Base-by-base conservation (phyloP, 2,888 invertebrate species). In the Parnassius apollo region DNA sequence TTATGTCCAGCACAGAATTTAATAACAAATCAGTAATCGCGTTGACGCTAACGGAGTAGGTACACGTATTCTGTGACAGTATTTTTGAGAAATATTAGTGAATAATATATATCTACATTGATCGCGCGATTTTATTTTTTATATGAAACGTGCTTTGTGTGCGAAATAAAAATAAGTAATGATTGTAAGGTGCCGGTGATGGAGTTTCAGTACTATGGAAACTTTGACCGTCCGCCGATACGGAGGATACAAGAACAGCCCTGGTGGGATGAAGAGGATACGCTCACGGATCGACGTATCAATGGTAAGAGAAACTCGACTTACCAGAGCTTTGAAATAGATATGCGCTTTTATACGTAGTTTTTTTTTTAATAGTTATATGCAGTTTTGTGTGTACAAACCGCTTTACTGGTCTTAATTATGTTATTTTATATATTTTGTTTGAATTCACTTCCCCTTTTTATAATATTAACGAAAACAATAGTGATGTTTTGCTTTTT, bases 201-300 rank as follows among this genome's bases (percentile, higher is more conserved):
- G 91, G 91, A 91, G 78, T 91, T 89, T 66, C 91, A 91, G 75
- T 89, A 86, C 72, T 89, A 86, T 69, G 88, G 88, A 44, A 85
- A 85, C 69, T 88, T 83, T 67, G 86, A 89, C 42, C 80, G 85
- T 11, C 78, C 80, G 57, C 75, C 81, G 57, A 74, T 75, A 57
- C 80, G 85, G 50, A 75, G 85, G 67, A 72, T 81, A 51, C 80
- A 81, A 49, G 91, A 91, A 22, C 84, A 84, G 64, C 91, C 90
- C 1, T 83, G 87, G 81, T 91, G 91, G 91, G 91, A 91, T 48
- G 91, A 91, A 69, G 91, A 91, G 64, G 91, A 91, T 66, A 91
- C 80, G 2, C 80, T 91, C 13, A 86, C 89, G 12, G 89, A 91
- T 75, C 80, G 91, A 67, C 83, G 81, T 51, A 77, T 86, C 54